Base-by-base conservation (phyloP, 2,113 vertebrate genomes). In the Datnioides undecimradiatus region DNA sequence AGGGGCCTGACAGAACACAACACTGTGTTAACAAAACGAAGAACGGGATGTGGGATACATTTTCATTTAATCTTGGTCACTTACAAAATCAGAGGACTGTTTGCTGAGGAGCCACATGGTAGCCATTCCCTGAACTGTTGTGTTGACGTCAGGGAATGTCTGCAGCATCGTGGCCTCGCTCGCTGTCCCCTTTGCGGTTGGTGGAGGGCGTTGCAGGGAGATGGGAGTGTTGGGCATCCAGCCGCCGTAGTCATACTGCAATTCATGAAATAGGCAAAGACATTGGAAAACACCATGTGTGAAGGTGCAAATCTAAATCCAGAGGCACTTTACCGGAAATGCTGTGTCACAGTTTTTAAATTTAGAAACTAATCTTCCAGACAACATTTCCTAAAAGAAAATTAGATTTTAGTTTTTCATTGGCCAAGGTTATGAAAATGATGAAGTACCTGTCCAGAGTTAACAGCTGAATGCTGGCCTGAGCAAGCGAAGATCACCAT, bases 181-280 rank as follows among this genome's bases (percentile, higher is more conserved):
- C 14, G 87, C 12, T 23, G 8, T 59, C 16, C 90, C 89, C 48
- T 93, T 93, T 33, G 19, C 62, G 46, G 87, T 91, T 4, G 90
- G 91, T 34, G 90, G 92, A 19, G 93, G 88, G 4, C 2, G 77
- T 46, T 87, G 87, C 60, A 94, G 62, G 3, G 87, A n/a, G 41
- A 38, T 17, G 10, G 89, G 91, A 31, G 19, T 43, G 88, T 92
- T 94, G 70, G 91, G 91, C 89, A 93, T 92, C 91, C 79, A 93
- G 59, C 54, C 76, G 16, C 79, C 78, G 0, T 84, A 92, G 75
- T 92, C 93, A 76, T 21, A 94, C 92, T 93, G 73, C 21, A 78
- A 58, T 27, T 36, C 5, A 65, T 29, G 17, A 40, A 46, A 65
- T 21, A 16, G 12, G 49, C 8, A 2, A 25, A 55, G 5, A 36